Conservation (phyloP, 2,888 invertebrate species). For the Anoplius nigerrimus region DNA sequence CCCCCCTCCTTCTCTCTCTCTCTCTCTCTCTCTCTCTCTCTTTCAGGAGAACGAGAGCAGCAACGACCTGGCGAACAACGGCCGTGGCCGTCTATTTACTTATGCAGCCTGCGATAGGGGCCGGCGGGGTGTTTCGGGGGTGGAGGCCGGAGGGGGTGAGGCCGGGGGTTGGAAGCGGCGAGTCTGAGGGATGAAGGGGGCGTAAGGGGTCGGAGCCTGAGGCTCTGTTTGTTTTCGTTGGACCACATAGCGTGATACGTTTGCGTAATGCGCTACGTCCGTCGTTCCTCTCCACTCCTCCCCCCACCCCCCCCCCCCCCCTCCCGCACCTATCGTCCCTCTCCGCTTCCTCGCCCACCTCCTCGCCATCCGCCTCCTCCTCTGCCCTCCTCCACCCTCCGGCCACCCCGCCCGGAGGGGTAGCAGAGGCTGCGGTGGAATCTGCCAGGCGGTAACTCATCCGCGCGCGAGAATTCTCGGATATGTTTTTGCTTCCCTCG, state of each 20-base stretch:
- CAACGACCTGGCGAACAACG: conserved; percentile 41
- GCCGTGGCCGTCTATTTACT: conserved; percentile 63
- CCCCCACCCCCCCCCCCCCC: not conserved
- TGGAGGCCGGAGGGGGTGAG: conserved; percentile 7
- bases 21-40: too few species aligned
- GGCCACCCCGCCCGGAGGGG: conserved; percentile 21
- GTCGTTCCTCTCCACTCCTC: conserved; percentile 15
- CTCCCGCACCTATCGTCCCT: not conserved
- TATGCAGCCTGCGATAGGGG: conserved; percentile 61
- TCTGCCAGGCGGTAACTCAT: conserved; percentile 70
- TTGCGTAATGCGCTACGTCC: conserved; percentile 73
- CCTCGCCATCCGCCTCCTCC: conserved; percentile 18
- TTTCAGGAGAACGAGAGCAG: conserved; percentile 25
- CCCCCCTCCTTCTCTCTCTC: too few species aligned
- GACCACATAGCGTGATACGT: conserved; percentile 75
- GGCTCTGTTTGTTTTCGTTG: conserved; percentile 74
- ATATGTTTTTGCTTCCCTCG: conserved; percentile 45
- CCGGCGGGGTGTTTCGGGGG: conserved; percentile 28
- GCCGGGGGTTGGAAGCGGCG: conserved; percentile 21
- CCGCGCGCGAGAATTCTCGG: conserved; percentile 60
- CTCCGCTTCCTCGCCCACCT: conserved; percentile 22
- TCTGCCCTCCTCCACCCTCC: not conserved
- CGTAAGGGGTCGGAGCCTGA: conserved; percentile 58
- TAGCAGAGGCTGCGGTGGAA: conserved; percentile 58
- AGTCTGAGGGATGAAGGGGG: conserved; percentile 28